Evolutionary conservation across 2,888 invertebrate genomes (phyloP), one percentile per base, ranked within the genome.

Genomic region (Eubasilissa splendida): DNA sequence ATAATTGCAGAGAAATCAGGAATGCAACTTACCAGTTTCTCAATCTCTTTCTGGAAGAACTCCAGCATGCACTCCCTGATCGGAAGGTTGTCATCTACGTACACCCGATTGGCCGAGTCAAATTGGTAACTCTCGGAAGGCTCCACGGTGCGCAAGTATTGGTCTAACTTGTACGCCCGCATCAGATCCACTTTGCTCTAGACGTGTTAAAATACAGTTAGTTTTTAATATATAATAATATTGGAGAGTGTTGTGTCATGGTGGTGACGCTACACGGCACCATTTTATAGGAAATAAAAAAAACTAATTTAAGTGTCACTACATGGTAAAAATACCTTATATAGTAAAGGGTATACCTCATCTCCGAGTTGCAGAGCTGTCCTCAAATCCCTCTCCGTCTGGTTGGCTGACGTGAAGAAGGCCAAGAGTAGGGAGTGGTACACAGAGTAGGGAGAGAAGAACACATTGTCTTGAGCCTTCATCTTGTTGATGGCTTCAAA

Each of bases 391-490:
- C 87, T 85, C 86, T 96, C 96, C 0, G 96, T 96, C 75, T 92
- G 91, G 12, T 93, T 93, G 0, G 92, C 92, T 1, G 96, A 89
- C 0, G 96, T 93, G 85, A 96, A 96, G 86, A 96, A 96, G 0
- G 95, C 95, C 83, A 97, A 89, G 73, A 94, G 87, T 54, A 97
- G 86, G 0, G 96, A 94, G 85, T 96, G 95, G 86, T 96, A 95
- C 12, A 96, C 93, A 84, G 96, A 96, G 89, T 95, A 95, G 0
- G 97, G 97, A 7, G 97, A 97, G 88, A 96, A 96, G 90, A 97
- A 96, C 60, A 97, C 89, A 87, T 96, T 97, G 84, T 94, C 94
- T 63, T 92, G 90, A 0, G 93, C 92, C 84, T 93, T 92, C 22
- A 92, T 91, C 78, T 90, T 88, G 84, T 94, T 93, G 84, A 94